A percentile compares a stretch with the other conserved stretches of the same genome.
phyloP scores from a whole-genome alignment of 2,797 vertebrate genomes.

The Petrocephalus sullivani region DNA sequence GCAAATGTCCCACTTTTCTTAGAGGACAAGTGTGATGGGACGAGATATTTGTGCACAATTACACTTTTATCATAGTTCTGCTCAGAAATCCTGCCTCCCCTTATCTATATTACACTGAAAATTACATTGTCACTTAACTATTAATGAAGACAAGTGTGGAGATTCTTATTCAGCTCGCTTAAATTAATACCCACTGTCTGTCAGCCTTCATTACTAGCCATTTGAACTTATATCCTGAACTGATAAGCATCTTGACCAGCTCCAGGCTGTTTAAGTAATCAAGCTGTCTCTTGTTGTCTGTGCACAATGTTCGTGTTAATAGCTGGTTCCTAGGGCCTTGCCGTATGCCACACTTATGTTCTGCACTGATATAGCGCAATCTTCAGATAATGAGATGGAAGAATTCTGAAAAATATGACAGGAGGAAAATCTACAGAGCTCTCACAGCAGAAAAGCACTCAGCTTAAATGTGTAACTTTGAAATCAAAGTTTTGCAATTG shows the following conservation, averaged over 20 bases:
- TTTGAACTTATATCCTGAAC: slow-evolving; percentile 58
- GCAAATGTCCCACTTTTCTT: background rate
- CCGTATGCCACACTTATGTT: background rate
- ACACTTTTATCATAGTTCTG: slow-evolving; percentile 2
- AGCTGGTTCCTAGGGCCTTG: background rate
- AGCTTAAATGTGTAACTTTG: background rate
- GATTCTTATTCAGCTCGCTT: slow-evolving; percentile 54
- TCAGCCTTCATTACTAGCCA: slow-evolving; percentile 54
- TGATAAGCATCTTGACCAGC: slow-evolving; percentile 54
- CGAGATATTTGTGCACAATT: background rate
- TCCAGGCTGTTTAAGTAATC: slow-evolving; percentile 17
- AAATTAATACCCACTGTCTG: slow-evolving; percentile 67
- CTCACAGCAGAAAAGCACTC: background rate
- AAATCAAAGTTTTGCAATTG: background rate
- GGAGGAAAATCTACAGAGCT: background rate
- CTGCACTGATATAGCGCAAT: background rate
- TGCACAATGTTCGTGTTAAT: background rate
- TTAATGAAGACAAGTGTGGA: slow-evolving; percentile 66
- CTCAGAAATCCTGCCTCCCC: slow-evolving; percentile 23
- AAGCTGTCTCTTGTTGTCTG: slow-evolving; percentile 8
- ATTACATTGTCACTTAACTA: slow-evolving; percentile 60
- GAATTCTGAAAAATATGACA: background rate
- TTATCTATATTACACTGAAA: slow-evolving; percentile 46
- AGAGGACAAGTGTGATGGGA: background rate
- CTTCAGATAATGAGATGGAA: background rate